Conservation (phyloP, 2,888 invertebrate species). For the Steinernema carpocapsae region DNA sequence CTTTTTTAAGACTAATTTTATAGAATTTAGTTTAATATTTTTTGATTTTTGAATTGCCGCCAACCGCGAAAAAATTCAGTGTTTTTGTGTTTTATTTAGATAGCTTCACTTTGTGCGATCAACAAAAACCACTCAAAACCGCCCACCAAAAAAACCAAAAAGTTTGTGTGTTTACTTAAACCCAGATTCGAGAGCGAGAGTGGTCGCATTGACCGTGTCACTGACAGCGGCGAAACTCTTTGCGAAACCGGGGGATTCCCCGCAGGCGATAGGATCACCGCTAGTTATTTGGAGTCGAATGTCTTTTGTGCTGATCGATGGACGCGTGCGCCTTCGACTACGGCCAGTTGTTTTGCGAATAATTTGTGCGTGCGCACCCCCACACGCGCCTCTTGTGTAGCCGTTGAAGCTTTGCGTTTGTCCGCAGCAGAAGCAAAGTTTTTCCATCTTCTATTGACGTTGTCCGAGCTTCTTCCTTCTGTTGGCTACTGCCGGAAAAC, state of each 20-base stretch:
- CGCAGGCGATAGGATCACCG: conserved; percentile 5
- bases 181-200: conserved; percentile 2
- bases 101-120: too few relatives aligned
- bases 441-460: not conserved
- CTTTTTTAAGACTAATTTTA: too few relatives aligned
- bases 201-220: not conserved
- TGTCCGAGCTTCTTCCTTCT: not conserved
- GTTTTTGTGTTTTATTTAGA: too few relatives aligned
- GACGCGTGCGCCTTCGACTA: conserved; percentile 16
- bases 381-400: conserved; percentile 32
- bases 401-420: not conserved
- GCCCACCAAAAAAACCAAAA: too few relatives aligned
- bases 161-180: too few relatives aligned
- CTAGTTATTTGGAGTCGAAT: conserved; percentile 26
- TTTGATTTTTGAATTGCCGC: too few relatives aligned
- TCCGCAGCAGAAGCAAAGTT: not conserved
- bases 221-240: not conserved
- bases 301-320: conserved; percentile 35
- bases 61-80: too few relatives aligned
- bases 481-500: not conserved
- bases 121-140: too few relatives aligned
- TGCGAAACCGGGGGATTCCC: conserved; percentile 12
- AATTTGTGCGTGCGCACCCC: not conserved
- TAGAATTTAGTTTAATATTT: too few relatives aligned
- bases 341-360: conserved; percentile 27